Base-by-base conservation (phyloP, 1,140 invertebrate species). In the Trinorchestia longiramus region DNA sequence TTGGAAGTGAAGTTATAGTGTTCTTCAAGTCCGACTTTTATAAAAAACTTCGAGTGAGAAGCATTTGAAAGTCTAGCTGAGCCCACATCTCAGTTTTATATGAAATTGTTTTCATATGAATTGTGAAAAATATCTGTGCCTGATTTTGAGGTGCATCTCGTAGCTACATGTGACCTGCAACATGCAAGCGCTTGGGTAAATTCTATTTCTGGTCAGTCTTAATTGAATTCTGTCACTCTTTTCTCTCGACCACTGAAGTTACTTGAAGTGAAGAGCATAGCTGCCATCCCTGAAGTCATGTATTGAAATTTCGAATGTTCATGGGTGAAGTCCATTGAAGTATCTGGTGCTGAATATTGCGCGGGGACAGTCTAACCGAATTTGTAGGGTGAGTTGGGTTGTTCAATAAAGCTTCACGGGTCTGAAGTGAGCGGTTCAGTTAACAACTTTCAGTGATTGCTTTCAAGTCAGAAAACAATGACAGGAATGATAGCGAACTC, bases 401-500 rank as follows among this genome's bases (percentile, higher is more conserved):
- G 28, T 36, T 77, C 62, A 28, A 77, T 77, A 77, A 36, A 77
- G 28, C 62, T 36, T 77, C 62, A 77, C 36, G 62, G 28, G 15
- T 36, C 1, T 19, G 62, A 77, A 28, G 62, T 36, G 62, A 77
- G 62, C 15, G 36, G 28, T 19, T 36, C 62, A 1, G 62, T 77
- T 77, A 36, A 77, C 62, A 77, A 77, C 62, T 77, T 36, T 77
- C 62, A 36, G 62, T 77, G 62, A 77, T 36, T 77, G 28, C 1
- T 77, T 77, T 77, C 62, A 77, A 77, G 62, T 77, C 62, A 36
- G 62, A 77, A 77, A 77, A 91, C 88, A 42, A 91, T 91, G 88
- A 91, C 88, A 43, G 88, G 88, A 43, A 91, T 91, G 88, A 43
- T 91, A 91, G 43, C 88, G 41, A 91, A 44, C 88, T 42, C 88